These are phyloP conservation scores for Monomorium pharaonis DNA, from an alignment of 1,140 invertebrate species.

Conservation along the genomic window DNA sequence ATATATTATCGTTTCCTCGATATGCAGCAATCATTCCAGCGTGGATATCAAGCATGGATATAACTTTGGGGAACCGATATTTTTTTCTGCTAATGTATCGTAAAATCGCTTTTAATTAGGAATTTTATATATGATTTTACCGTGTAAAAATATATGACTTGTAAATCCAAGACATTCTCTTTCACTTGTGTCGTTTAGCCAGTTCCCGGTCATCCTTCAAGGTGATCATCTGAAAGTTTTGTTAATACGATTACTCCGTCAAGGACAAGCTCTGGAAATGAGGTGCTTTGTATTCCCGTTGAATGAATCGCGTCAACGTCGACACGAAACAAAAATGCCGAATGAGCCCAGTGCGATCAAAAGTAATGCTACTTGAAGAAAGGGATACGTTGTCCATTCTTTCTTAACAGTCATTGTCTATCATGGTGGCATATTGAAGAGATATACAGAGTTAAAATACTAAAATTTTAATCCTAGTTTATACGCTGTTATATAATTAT, in stretches of 20 bases:
- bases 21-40: not conserved
- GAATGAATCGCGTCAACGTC: not conserved
- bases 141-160: not conserved
- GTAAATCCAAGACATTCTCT: not conserved
- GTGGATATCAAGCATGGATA: not conserved
- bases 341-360: not conserved
- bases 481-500: not conserved
- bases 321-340: slow-evolving; percentile 9
- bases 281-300: slow-evolving; percentile 69
- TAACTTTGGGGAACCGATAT: not conserved
- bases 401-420: not conserved
- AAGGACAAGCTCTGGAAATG: slow-evolving; percentile 66
- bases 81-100: not conserved
- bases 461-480: too few species aligned
- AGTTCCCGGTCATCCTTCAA: not conserved
- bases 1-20: not conserved
- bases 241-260: slow-evolving; percentile 62
- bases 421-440: not conserved
- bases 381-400: not conserved
- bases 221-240: slow-evolving; percentile 64
- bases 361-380: not conserved
- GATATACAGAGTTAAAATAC: not conserved
- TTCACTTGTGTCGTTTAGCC: not conserved
- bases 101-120: not conserved
- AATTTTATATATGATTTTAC: not conserved